Percentiles rank a stretch among this genome's conserved stretches.
Evolutionary conservation across 2,113 vertebrate species (phyloP).

Genomic region (Cricetomys ansorgei): DNA sequence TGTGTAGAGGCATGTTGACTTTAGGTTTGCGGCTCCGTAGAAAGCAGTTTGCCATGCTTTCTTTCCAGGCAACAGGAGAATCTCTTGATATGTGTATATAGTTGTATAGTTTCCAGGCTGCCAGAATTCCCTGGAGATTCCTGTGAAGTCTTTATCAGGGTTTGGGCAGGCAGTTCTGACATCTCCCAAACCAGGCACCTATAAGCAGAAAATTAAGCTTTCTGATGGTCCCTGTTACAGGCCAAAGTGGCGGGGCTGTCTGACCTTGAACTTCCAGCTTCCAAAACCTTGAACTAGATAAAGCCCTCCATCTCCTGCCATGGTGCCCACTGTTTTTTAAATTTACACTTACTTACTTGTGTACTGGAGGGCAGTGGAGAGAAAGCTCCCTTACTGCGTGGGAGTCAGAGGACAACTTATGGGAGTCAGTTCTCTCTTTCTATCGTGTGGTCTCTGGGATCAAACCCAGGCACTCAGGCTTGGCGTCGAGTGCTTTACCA

Average conservation of each 20-base stretch:
- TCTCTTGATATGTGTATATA: constrained; percentile 13
- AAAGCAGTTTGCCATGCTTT: constrained; percentile 31
- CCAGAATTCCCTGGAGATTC: constrained; percentile 51
- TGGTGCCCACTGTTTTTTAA: neutral
- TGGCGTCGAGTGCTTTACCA: neutral
- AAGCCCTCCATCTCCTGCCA: neutral
- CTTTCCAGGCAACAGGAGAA: constrained; percentile 4
- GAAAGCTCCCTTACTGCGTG: neutral
- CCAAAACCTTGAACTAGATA: neutral
- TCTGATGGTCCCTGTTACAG: neutral
- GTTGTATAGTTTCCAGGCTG: constrained; percentile 54
- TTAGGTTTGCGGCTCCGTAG: neutral
- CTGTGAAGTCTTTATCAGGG: neutral
- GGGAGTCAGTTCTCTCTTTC: neutral
- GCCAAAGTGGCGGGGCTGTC: neutral
- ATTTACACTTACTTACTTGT: no score
- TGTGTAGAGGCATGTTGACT: neutral
- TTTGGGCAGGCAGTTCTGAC: neutral
- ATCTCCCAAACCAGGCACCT: neutral
- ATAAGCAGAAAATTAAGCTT: neutral
- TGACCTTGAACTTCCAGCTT: neutral
- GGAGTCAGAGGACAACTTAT: neutral
- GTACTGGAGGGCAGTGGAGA: neutral
- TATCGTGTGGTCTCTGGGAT: neutral
- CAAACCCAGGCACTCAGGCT: neutral